Percentiles rank a stretch among this genome's conserved stretches.
Evolutionary conservation across 1,140 invertebrate species (phyloP).

Genomic region (Anastrepha ludens): DNA sequence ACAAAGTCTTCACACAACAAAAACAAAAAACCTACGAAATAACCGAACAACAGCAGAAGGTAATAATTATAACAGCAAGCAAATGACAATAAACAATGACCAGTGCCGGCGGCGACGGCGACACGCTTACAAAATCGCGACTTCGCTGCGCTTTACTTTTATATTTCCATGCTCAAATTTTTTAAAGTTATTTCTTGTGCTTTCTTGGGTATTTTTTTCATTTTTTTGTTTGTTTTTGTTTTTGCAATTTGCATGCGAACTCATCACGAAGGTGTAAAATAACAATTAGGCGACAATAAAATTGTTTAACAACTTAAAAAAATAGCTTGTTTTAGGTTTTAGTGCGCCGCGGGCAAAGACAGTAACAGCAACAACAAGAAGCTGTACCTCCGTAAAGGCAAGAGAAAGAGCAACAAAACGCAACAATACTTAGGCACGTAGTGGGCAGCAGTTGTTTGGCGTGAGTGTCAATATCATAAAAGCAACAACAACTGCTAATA

Average conservation of each 20-base stretch:
- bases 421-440: neutral
- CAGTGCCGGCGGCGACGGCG: neutral
- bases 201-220: neutral
- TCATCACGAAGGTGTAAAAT: constrained; percentile 52
- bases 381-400: neutral
- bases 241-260: constrained; percentile 17
- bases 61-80: neutral
- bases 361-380: constrained; percentile 9
- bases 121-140: constrained; percentile 30
- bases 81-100: neutral
- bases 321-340: constrained; percentile 42
- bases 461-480: too few relatives aligned
- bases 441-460: neutral
- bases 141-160: neutral
- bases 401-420: neutral
- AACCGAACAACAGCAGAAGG: neutral
- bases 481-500: too few relatives aligned
- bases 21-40: neutral
- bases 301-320: constrained; percentile 45
- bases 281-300: constrained; percentile 46
- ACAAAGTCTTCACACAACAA: neutral
- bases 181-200: neutral
- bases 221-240: neutral
- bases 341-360: neutral
- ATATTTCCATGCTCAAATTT: neutral